phyloP scores from a whole-genome alignment of 2,888 invertebrate species.

The Horisme vitalbata region DNA sequence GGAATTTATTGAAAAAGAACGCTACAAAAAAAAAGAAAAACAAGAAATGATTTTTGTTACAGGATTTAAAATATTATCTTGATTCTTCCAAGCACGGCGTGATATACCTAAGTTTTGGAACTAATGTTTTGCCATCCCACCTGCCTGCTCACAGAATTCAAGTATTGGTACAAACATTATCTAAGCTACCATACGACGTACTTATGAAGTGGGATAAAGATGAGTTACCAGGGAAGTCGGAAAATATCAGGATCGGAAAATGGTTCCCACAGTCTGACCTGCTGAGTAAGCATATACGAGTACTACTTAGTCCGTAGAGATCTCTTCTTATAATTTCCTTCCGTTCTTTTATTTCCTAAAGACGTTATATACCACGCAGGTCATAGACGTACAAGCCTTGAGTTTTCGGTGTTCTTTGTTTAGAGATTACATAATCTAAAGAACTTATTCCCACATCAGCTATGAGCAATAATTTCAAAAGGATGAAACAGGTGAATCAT shows the following conservation, averaged over 20 bases:
- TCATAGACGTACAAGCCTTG: no score
- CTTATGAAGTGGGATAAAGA: conserved; percentile 71
- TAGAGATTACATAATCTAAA: no score
- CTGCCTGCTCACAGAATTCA: conserved; percentile 51
- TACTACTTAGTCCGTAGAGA: no score
- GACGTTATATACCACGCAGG: no score
- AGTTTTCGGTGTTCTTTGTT: no score
- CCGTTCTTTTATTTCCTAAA: no score
- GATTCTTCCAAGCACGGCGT: conserved; percentile 65
- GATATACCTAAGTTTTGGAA: conserved; percentile 70
- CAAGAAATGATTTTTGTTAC: conserved; percentile 13
- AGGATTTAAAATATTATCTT: conserved; percentile 59
- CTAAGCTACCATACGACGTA: conserved; percentile 62
- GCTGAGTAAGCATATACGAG: conserved; percentile 45
- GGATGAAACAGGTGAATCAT: no score
- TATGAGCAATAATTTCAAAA: no score
- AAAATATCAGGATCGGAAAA: conserved; percentile 61
- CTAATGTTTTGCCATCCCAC: conserved; percentile 53
- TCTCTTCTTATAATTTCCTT: no score
- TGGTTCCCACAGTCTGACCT: conserved; percentile 74
- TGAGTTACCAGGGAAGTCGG: conserved; percentile 48
- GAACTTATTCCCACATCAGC: no score
- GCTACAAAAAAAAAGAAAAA: no score
- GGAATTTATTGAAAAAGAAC: no score
- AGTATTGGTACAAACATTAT: conserved; percentile 52